Evolutionary conservation across 2,797 vertebrate species (phyloP).

Genomic region (Synanceia verrucosa): DNA sequence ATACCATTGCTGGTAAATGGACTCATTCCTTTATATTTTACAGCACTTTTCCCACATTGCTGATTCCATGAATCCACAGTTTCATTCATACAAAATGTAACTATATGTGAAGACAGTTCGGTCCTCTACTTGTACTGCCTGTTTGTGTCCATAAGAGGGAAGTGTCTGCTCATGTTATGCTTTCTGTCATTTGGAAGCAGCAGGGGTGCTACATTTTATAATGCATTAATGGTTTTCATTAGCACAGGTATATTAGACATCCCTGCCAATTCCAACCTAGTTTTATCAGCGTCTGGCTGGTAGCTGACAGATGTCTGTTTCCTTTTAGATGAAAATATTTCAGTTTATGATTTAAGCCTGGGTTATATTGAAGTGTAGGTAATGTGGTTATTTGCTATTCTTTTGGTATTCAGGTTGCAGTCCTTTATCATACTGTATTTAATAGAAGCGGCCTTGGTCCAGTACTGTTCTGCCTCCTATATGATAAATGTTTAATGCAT

Average conservation of each 20-base stretch:
- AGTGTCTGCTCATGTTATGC: constrained; percentile 34
- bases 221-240: background rate
- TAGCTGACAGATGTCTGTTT: background rate
- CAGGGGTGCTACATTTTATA: background rate
- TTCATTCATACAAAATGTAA: background rate
- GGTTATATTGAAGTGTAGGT: constrained; percentile 8
- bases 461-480: constrained; percentile 18
- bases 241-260: background rate
- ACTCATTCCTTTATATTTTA: background rate
- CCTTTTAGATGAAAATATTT: background rate
- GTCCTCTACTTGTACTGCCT: constrained; percentile 19
- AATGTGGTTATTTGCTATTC: constrained; percentile 7
- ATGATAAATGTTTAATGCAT: constrained; percentile 71
- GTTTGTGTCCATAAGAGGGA: constrained; percentile 65
- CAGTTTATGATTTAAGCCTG: constrained; percentile 3
- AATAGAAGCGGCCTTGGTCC: constrained; percentile 12
- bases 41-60: background rate
- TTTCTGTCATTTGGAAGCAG: background rate
- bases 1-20: constrained; percentile 93
- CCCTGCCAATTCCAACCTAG: too few relatives aligned
- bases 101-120: background rate
- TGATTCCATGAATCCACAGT: background rate
- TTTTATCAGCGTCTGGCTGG: background rate
- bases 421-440: constrained; percentile 34
- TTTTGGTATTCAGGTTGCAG: constrained; percentile 42